phyloP scores from a whole-genome alignment of 2,797 vertebrate genomes.

The Acridotheres tristis region DNA sequence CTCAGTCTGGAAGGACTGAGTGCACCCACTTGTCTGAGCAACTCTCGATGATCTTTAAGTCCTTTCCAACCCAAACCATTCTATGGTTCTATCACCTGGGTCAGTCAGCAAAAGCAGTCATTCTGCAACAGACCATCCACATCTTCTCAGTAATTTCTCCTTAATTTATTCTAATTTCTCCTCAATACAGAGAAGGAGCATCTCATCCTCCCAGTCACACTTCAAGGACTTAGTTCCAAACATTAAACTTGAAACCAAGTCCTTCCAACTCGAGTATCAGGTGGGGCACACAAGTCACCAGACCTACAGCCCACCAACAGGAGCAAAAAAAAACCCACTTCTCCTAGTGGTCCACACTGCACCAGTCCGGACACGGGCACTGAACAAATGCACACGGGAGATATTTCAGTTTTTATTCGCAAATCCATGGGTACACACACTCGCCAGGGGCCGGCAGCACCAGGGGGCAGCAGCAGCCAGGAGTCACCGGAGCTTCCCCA shows the following conservation, averaged over 20 bases:
- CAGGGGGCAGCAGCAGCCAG: constrained; percentile 57
- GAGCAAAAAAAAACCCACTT: not conserved
- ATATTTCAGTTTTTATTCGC: constrained; percentile 59
- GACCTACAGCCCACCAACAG: not conserved
- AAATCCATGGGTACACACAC: constrained; percentile 49
- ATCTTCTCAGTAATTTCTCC: too few relatives aligned
- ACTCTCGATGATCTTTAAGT: not conserved
- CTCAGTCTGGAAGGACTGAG: not conserved
- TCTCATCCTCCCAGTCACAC: not conserved
- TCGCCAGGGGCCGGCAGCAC: not conserved
- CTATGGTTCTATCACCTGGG: not conserved
- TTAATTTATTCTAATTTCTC: not conserved
- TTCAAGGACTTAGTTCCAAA: not conserved
- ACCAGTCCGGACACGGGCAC: not conserved
- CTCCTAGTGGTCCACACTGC: not conserved
- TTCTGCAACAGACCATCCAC: not conserved
- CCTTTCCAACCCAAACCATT: not conserved
- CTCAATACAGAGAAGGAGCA: not conserved
- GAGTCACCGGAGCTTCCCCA: not conserved
- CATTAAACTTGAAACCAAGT: not conserved
- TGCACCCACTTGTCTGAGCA: rapidly evolving
- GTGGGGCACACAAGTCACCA: rapidly evolving
- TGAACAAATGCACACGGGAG: not conserved
- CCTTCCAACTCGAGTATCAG: not conserved
- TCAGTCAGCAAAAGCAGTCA: not conserved